phyloP scores from a whole-genome alignment of 2,888 invertebrate genomes.

The Cantharis rustica region DNA sequence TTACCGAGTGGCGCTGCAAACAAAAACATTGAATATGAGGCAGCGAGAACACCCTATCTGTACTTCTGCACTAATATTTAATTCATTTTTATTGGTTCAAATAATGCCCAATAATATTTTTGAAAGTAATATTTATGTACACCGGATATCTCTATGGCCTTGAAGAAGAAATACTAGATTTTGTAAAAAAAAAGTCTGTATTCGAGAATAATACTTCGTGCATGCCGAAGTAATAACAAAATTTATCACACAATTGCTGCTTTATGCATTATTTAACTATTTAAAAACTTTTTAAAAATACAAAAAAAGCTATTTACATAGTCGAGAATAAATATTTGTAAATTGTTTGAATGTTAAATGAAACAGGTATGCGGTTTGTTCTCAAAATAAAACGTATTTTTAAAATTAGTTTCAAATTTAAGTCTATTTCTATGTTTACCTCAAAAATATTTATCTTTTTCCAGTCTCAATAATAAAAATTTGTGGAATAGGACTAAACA shows the following conservation, averaged over 20 bases:
- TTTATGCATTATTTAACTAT: background rate
- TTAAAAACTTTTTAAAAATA: background rate
- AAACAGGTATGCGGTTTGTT: background rate
- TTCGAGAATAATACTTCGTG: too few species aligned
- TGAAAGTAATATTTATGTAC: too few species aligned
- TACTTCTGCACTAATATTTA: too few species aligned
- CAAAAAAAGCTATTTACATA: background rate
- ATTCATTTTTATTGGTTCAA: too few species aligned
- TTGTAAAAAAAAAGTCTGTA: too few species aligned
- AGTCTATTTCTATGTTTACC: background rate
- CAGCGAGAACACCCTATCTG: too few species aligned
- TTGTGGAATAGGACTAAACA: background rate
- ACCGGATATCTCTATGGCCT: too few species aligned
- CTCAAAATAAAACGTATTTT: constrained; percentile 3
- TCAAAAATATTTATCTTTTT: background rate
- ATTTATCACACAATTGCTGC: background rate
- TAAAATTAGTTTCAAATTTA: constrained; percentile 5
- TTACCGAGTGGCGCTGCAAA: too few species aligned
- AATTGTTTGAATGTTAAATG: background rate
- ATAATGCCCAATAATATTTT: too few species aligned
- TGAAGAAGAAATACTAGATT: too few species aligned
- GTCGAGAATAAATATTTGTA: background rate
- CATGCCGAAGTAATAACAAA: background rate
- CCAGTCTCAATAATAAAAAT: background rate
- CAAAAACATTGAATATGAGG: too few species aligned